These are phyloP conservation scores for Falcaria lacertinaria DNA, from an alignment of 2,888 invertebrate genomes.

Conservation along the genomic window DNA sequence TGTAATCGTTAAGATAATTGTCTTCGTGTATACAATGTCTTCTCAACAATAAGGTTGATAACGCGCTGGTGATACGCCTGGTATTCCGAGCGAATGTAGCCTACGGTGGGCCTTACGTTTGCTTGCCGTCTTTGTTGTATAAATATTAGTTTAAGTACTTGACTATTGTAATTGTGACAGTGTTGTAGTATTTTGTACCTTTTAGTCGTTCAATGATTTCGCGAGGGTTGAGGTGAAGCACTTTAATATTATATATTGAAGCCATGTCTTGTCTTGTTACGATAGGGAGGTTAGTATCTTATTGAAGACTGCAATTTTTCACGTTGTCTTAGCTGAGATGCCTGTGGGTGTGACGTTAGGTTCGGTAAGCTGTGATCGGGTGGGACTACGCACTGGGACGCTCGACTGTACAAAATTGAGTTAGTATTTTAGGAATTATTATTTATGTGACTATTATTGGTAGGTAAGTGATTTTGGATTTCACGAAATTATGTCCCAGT, in stretches of 20 bases:
- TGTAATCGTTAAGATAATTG: no score
- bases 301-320: slow-evolving; percentile 76
- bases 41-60: no score
- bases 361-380: slow-evolving; percentile 35
- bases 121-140: no score
- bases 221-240: neutral
- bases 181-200: neutral
- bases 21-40: no score
- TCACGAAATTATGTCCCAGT: slow-evolving; percentile 15
- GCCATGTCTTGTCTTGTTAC: slow-evolving; percentile 67
- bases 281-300: slow-evolving; percentile 61
- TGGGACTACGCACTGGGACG: slow-evolving; percentile 37
- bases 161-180: neutral
- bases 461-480: slow-evolving; percentile 1
- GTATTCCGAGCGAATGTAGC: no score
- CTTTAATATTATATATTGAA: slow-evolving; percentile 17
- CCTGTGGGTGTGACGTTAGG: slow-evolving; percentile 54
- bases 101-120: no score
- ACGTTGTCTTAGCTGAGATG: slow-evolving; percentile 62
- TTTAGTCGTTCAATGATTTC: no score
- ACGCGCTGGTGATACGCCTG: no score
- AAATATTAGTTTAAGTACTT: no score
- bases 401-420: slow-evolving; percentile 15
- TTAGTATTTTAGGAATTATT: slow-evolving; percentile 15
- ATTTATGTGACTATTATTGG: slow-evolving; percentile 14